Evolutionary conservation across 1,140 invertebrate species (phyloP).

Genomic region (Mylabris phalerata): DNA sequence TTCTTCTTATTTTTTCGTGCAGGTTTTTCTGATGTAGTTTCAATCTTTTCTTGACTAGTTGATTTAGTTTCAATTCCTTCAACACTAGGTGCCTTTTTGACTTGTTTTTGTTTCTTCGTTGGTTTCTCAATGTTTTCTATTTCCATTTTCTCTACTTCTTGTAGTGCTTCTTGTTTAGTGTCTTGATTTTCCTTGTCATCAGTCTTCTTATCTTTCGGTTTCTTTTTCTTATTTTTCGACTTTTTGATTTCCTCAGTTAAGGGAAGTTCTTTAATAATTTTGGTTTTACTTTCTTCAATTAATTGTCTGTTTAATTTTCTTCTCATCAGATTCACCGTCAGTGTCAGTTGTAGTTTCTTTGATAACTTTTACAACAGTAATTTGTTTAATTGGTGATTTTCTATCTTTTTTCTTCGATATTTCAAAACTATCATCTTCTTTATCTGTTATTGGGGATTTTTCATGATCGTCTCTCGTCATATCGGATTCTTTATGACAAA

Average conservation of each 20-base stretch:
- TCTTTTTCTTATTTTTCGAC: conserved; percentile 6
- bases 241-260: background rate
- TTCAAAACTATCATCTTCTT: conserved; percentile 34
- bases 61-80: background rate
- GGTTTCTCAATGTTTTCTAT: conserved; percentile 2
- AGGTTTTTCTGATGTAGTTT: background rate
- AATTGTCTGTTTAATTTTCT: conserved; percentile 8
- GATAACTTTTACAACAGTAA: conserved; percentile 17
- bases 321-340: background rate
- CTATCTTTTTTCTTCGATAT: conserved; percentile 26
- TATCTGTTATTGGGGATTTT: conserved; percentile 39
- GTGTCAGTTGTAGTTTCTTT: conserved; percentile 5
- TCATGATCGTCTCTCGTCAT: conserved; percentile 27
- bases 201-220: background rate
- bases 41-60: background rate
- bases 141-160: background rate
- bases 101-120: conserved; percentile 8
- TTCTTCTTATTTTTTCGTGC: background rate
- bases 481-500: conserved; percentile 27
- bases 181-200: background rate
- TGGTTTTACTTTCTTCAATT: conserved; percentile 11
- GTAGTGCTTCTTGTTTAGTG: background rate
- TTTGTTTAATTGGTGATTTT: conserved; percentile 25
- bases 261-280: conserved; percentile 3
- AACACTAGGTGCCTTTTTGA: background rate